These are phyloP conservation scores for Schizopygopsis pylzovi DNA, from an alignment of 2,797 vertebrate species.

Conservation along the genomic window DNA sequence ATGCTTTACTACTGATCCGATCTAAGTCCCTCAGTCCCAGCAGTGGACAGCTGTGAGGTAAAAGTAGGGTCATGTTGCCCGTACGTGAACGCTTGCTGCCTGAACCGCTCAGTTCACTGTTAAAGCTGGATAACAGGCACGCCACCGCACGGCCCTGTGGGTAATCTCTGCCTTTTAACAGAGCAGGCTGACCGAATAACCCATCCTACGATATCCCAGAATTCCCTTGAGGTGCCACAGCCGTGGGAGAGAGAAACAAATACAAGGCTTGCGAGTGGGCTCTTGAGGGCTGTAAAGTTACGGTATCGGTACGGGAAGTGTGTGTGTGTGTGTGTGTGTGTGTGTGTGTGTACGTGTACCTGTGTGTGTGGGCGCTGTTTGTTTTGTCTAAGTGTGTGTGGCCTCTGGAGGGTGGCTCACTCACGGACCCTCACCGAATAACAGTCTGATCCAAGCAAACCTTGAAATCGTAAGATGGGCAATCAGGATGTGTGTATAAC, in stretches of 20 bases:
- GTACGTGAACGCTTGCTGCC: slow-evolving; percentile 9
- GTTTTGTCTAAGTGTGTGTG: slow-evolving; percentile 14
- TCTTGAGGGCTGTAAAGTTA: slow-evolving; percentile 19
- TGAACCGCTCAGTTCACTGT: slow-evolving; percentile 13
- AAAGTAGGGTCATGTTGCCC: slow-evolving; percentile 31
- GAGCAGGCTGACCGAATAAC: slow-evolving; percentile 32
- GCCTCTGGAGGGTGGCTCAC: slow-evolving; percentile 5
- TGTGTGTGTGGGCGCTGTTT: slow-evolving; percentile 24
- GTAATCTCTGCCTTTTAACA: slow-evolving; percentile 50
- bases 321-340: slow-evolving; percentile 15
- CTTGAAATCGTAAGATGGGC: slow-evolving; percentile 17
- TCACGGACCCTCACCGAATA: neutral
- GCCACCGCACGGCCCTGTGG: slow-evolving; percentile 28
- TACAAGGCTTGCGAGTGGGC: slow-evolving; percentile 33
- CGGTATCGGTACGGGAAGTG: neutral
- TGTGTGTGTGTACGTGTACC: neutral
- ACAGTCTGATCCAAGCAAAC: slow-evolving; percentile 11
- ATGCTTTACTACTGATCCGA: slow-evolving; percentile 11
- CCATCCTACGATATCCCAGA: slow-evolving; percentile 41
- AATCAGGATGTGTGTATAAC: slow-evolving; percentile 17
- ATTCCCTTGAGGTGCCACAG: slow-evolving; percentile 21
- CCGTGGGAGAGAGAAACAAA: slow-evolving; percentile 38
- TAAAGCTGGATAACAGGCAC: slow-evolving; percentile 29
- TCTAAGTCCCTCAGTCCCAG: slow-evolving; percentile 21
- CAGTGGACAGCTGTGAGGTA: slow-evolving; percentile 41